Evolutionary conservation across 2,888 invertebrate species (phyloP), one percentile per base, ranked within the genome.

Genomic region (Oxycera nigricornis): DNA sequence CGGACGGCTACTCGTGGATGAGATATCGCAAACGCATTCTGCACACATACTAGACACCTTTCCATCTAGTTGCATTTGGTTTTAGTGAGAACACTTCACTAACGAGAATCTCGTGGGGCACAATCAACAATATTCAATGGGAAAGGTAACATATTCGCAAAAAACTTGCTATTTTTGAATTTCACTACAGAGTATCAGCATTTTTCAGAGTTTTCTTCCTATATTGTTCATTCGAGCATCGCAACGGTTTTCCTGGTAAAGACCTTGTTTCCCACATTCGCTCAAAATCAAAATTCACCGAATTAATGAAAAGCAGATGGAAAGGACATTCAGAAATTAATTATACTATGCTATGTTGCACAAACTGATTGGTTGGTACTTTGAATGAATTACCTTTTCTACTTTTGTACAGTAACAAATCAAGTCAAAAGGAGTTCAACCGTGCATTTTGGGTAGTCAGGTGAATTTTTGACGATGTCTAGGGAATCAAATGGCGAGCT

Each of bases 71-170:
- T 20, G 24, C 24, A 24, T 55, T 24, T 55, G 17, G 20, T n/a
- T 50, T 50, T 17, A n/a, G 55, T 4, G 14, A 55, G 55, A 70
- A 70, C 55, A 70, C 55, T 55, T 70, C 70, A 55, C 70, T 70
- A 70, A 70, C 70, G 55, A 70, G 70, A 50, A 30, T 4, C 30
- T 50, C 22, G 14, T 50, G 2, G 1, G n/a, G 26, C 14, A 26
- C 39, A 41, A 41, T 67, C 46, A n/a, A 26, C n/a, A 2, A n/a
- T n/a, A 28, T 39, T 67, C 65, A 67, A 24, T 67, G 65, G 20
- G 41, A 41, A 67, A 67, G 65, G 46, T 67, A 41, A 46, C 26
- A 59, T 26, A 59, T 26, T 26, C 22, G 17, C 22, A 20, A 28
- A 22, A n/a, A 28, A 59, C 30, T 59, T 59, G 59, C 11, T 14